phyloP scores from a whole-genome alignment of 2,113 vertebrate species.

The Probosciger aterrimus region DNA sequence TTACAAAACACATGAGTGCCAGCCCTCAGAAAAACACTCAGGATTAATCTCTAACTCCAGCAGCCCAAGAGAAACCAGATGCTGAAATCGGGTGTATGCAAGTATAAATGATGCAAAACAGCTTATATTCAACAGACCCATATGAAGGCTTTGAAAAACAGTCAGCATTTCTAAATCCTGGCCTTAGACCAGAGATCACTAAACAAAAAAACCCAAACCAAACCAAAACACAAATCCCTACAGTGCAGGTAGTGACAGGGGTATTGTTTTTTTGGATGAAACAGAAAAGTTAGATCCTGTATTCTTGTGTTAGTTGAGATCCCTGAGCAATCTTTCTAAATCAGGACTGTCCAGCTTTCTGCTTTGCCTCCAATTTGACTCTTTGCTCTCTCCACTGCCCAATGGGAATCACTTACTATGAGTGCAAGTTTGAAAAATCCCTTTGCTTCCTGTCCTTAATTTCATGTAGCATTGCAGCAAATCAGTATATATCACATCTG shows the following conservation, averaged over 20 bases:
- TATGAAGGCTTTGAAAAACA: background rate
- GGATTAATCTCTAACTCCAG: background rate
- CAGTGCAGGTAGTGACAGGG: background rate
- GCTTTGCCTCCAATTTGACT: background rate
- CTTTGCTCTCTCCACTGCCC: background rate
- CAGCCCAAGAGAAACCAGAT: background rate
- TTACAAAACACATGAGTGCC: background rate
- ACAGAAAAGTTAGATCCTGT: background rate
- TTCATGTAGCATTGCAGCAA: background rate
- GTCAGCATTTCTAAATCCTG: background rate
- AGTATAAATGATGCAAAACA: background rate
- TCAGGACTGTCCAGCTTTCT: background rate
- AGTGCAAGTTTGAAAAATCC: background rate
- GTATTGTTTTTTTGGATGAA: background rate
- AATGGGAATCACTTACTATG: rapidly evolving
- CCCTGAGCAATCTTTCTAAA: background rate
- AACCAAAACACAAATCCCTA: background rate
- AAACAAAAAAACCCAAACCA: rapidly evolving
- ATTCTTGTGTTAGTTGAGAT: background rate
- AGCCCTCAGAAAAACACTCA: background rate
- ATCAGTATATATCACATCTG: too few species aligned
- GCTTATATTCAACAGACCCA: background rate
- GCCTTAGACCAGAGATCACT: background rate
- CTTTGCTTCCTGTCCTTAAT: background rate
- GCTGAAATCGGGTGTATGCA: background rate